Conservation (phyloP, 2,888 invertebrate species). For the Lasioglossum morio region DNA sequence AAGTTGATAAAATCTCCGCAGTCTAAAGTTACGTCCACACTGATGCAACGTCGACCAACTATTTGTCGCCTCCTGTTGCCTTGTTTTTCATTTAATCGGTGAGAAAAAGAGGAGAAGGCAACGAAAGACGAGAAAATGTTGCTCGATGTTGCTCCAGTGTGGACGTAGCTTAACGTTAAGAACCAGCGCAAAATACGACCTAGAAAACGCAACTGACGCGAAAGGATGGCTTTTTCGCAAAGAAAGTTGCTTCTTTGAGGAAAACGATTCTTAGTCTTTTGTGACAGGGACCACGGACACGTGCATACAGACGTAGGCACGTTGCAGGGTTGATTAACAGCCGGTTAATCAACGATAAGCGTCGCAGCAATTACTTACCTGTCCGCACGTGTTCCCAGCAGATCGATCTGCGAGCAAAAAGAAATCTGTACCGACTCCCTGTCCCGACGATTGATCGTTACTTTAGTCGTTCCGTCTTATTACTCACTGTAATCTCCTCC, state of each 20-base stretch:
- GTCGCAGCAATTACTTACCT: conserved; percentile 44
- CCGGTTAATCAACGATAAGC: conserved; percentile 41
- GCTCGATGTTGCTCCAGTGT: background rate
- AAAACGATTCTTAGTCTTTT: background rate
- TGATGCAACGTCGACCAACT: background rate
- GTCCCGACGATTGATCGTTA: conserved; percentile 9
- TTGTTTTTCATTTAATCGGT: background rate
- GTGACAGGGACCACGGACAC: background rate
- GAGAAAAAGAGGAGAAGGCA: background rate
- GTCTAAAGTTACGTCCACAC: background rate
- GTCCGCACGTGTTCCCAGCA: background rate
- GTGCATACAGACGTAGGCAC: conserved; percentile 32
- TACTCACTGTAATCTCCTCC: conserved; percentile 18
- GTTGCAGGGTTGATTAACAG: background rate
- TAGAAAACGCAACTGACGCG: background rate
- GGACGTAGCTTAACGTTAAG: background rate
- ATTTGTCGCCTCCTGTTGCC: background rate
- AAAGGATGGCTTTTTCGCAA: conserved; percentile 41
- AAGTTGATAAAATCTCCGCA: background rate
- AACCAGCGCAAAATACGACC: conserved; percentile 1
- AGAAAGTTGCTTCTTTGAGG: conserved; percentile 4
- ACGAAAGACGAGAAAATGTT: background rate
- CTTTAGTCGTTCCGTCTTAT: background rate
- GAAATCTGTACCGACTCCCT: conserved; percentile 4
- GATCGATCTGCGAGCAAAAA: conserved; percentile 12